Evolutionary conservation across 2,113 vertebrate genomes (phyloP).

Genomic region (Protomyctophum bolini): DNA sequence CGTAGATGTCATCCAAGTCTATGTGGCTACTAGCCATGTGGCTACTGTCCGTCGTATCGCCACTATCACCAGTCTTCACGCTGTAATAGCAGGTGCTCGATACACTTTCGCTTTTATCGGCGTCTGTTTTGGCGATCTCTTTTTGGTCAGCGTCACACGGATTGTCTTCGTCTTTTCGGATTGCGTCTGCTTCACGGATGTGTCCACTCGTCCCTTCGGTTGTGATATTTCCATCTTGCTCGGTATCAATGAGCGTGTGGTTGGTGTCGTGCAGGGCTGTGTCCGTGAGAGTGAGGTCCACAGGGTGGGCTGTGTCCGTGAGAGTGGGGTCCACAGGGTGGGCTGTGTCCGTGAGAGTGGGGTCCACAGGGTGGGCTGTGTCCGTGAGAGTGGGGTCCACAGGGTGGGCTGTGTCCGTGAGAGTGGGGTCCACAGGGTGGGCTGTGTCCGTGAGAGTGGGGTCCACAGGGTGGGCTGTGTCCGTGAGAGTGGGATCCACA

Average conservation of each 20-base stretch:
- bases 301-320: not conserved
- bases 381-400: not conserved
- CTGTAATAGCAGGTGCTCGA: not conserved
- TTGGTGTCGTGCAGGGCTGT: not conserved
- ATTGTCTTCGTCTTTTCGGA: slow-evolving; percentile 22
- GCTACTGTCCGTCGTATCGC: slow-evolving; percentile 2
- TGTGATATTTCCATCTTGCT: slow-evolving; percentile 26
- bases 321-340: not conserved
- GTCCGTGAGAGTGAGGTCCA: slow-evolving; percentile 5
- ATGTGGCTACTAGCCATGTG: slow-evolving; percentile 8
- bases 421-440: not conserved
- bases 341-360: not conserved
- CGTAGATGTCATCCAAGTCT: slow-evolving; percentile 18
- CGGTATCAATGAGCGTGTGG: slow-evolving; percentile 28
- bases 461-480: slow-evolving; percentile 4
- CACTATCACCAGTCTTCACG: slow-evolving; percentile 1
- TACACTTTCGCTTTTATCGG: slow-evolving; percentile 4
- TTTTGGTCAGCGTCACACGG: slow-evolving; percentile 1
- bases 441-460: not conserved
- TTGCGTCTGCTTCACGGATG: not conserved
- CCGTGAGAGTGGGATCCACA: slow-evolving; percentile 2
- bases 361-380: not conserved
- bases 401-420: not conserved
- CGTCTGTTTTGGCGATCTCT: not conserved
- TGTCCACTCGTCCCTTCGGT: slow-evolving; percentile 7